Evolutionary conservation across 2,888 invertebrate genomes (phyloP), one percentile per base, ranked within the genome.

Genomic region (Epinotia brunnichana): DNA sequence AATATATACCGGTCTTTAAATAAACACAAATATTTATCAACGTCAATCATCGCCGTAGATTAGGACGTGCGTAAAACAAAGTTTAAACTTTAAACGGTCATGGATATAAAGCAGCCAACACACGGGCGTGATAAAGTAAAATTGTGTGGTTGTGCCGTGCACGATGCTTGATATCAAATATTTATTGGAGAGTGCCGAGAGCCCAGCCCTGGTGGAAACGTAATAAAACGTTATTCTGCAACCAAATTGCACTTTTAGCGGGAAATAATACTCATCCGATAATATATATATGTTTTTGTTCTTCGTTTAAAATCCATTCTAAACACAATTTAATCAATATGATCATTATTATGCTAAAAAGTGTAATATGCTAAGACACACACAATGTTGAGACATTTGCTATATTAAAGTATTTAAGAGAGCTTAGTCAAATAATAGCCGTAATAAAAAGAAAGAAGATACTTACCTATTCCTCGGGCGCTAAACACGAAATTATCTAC

Each of bases 161-260:
- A 73, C 75, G 75, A 67, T 73, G 77, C 80, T 83, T 81, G 80
- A 80, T 84, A 87, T 86, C 81, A 87, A 88, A 87, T 88, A 88
- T 88, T 87, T 86, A 87, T 85, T 79, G 77, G 76, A 75, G 76
- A 76, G 75, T 77, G 74, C 70, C 62, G 70, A 62, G 74, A 80
- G 78, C 77, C 78, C 80, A 78, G 81, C 79, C 78, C 80, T 80
- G 77, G 79, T 79, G 80, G 79, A 82, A 87, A 85, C 80, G 72
- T 77, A 81, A 79, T 81, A 83, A 83, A 85, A 79, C 81, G 81
- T 83, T 86, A 83, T 82, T 79, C 83, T 63, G 79, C 81, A 79
- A 81, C 84, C 84, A 85, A 73, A 86, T 82, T 85, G 85, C 80
- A 81, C 82, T 84, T 82, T 81, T 81, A 80, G 77, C 79, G 79